Base-by-base conservation (phyloP, 2,113 vertebrate species). In the Chloroceryle aenea region DNA sequence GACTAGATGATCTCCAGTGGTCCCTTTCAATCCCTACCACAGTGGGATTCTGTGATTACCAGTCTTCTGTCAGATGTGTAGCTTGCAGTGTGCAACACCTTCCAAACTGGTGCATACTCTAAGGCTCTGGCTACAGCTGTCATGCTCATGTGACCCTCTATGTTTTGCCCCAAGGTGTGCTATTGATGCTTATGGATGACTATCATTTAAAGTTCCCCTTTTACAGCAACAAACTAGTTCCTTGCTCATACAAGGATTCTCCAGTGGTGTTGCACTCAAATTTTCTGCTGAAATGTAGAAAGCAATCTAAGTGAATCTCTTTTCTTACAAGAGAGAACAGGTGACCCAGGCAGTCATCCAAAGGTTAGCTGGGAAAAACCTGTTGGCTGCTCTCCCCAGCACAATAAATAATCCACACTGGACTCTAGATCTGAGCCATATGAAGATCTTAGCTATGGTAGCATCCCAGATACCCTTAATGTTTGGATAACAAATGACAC, bases 121-220 rank as follows among this genome's bases (percentile, higher is more conserved):
- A n/a, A 86, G 63, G 16, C 45, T 77, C 29, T 95, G 42, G 17
- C 27, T 74, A 4, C 36, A 75, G 0, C 21, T 58, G 45, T 55
- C 8, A 4, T 25, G 43, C 27, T 93, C 3, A 0, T 20, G 30
- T 71, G 68, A 48, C 14, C 29, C 3, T 4, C n/a, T 79, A 0
- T 45, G 7, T 58, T 90, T 79, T 8, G 5, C n/a, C 40, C 18
- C 25, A 73, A n/a, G 22, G 34, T 64, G 15, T 73, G 10, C 12
- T 73, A 2, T 10, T 59, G 75, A 52, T 83, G 36, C 21, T 92
- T 90, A 80, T 62, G 30, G 23, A 27, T 86, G 5, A 40, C 34
- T 30, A 15, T 86, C 9, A 30, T 64, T 77, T 19, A 40, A 36
- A 68, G 13, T n/a, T 64, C 45, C 8, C 30, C 16, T 81, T 81